Evolutionary conservation across 2,797 vertebrate genomes (phyloP).

Genomic region (Lacerta agilis): DNA sequence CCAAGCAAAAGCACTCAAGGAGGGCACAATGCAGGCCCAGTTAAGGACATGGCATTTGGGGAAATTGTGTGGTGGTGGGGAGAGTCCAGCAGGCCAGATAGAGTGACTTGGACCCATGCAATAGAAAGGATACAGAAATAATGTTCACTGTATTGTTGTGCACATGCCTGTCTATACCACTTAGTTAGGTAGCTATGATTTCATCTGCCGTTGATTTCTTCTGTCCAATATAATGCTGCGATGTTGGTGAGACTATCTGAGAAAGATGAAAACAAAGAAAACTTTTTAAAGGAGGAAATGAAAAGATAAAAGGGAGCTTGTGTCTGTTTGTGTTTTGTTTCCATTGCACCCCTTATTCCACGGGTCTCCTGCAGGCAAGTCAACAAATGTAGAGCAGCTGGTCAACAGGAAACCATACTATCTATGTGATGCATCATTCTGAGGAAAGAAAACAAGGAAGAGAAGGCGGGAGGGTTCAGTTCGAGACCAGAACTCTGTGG

Average conservation of each 20-base stretch:
- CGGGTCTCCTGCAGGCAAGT: neutral
- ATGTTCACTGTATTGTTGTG: neutral
- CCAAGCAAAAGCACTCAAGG: no score
- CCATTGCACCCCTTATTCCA: neutral
- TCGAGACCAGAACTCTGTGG: neutral
- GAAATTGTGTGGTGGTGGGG: no score
- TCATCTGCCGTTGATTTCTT: neutral
- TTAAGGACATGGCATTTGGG: no score
- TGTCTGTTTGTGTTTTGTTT: neutral
- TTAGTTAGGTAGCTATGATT: neutral
- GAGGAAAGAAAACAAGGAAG: neutral
- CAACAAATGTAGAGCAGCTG: slow-evolving; percentile 4
- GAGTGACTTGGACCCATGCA: no score
- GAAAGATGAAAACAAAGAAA: neutral
- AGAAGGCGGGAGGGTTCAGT: neutral
- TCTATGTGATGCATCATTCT: neutral
- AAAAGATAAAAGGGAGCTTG: neutral
- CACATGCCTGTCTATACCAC: neutral
- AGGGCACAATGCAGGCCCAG: no score
- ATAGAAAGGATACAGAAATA: no score
- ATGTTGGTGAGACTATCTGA: neutral
- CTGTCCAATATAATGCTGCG: neutral
- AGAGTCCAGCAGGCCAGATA: no score
- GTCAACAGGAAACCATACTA: neutral
- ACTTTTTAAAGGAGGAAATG: neutral